Base-by-base conservation (phyloP, 2,888 invertebrate genomes). In the Drosophila helvetica region DNA sequence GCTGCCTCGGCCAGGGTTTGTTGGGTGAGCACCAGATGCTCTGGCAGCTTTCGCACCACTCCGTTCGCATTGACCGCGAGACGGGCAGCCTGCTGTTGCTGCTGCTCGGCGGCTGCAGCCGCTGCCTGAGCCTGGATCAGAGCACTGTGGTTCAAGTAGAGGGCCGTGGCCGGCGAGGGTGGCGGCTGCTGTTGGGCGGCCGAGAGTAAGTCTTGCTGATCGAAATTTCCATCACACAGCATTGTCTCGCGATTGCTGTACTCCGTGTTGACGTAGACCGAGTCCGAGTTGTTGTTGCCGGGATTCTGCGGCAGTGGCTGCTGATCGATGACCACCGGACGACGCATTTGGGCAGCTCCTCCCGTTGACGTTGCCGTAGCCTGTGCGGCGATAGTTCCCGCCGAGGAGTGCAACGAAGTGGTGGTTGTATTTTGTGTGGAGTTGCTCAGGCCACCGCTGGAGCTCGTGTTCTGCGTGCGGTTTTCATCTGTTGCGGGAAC, bases 11-110 rank as follows among this genome's bases (percentile, higher is more conserved):
- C 79, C 58, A 91, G 64, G 1, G 90, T 81, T 38, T 87, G 89
- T 48, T 88, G 90, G 42, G 86, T 91, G n/a, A 92, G 73, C 61
- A 92, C 90, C 74, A 92, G 81, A 80, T 92, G 91, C 74, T 92
- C 92, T 1, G 92, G 92, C 66, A 93, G 88, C 79, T 92, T 92
- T 3, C 91, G 91, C 15, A 90, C 89, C 10, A 90, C 88, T 6
- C 91, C 90, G 75, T 89, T 90, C 0, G 88, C 80, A 62, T 76
- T 90, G 7, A 88, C 79, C 3, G 89, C 87, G 17, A 89, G 64
- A 7, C 90, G 87, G 6, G 85, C 78, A 3, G 80, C 71, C 6
- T 67, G 79, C 22, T 65, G 65, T 15, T 64, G 71, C n/a, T 64
- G 77, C 17, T 74, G 71, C 17, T 82, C 75, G 1, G 60, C 67